Percentiles rank a stretch among this genome's conserved stretches.
These are phyloP conservation scores for Chironomus tentans DNA, from an alignment of 2,888 invertebrate species.

Conservation along the genomic window DNA sequence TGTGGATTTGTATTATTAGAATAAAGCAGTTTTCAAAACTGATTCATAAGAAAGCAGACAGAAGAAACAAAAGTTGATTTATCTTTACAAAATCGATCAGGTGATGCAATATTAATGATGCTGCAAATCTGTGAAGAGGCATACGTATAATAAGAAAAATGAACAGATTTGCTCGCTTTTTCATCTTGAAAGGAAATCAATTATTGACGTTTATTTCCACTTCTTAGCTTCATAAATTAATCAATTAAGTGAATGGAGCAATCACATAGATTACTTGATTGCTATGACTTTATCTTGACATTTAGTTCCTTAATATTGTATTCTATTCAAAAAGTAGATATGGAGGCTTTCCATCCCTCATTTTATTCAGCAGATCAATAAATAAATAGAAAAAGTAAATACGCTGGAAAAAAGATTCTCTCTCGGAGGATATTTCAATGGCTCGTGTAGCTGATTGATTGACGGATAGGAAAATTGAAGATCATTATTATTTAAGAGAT, in stretches of 20 bases:
- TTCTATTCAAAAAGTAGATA: not conserved
- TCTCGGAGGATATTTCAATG: not conserved
- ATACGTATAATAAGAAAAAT: not conserved
- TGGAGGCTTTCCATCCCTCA: not conserved
- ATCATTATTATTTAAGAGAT: not conserved
- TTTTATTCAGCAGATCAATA: not conserved
- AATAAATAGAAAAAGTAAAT: not conserved
- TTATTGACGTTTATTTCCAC: constrained; percentile 11
- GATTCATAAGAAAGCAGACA: not conserved
- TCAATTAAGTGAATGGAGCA: constrained; percentile 14
- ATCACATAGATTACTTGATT: not conserved
- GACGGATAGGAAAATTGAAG: not conserved
- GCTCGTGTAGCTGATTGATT: constrained; percentile 10
- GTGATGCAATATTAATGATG: constrained; percentile 15
- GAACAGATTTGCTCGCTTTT: not conserved
- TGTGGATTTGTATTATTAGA: too few species aligned
- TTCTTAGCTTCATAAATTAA: constrained; percentile 5
- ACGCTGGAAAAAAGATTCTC: not conserved
- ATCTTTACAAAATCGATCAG: not conserved
- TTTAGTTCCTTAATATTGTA: not conserved
- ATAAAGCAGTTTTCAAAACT: too few species aligned
- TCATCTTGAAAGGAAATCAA: not conserved
- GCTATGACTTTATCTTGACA: constrained; percentile 22
- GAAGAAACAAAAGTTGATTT: not conserved
- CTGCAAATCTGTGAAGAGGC: not conserved